These are phyloP conservation scores for Graptemys geographica DNA, from an alignment of 2,797 vertebrate species.

Conservation along the genomic window DNA sequence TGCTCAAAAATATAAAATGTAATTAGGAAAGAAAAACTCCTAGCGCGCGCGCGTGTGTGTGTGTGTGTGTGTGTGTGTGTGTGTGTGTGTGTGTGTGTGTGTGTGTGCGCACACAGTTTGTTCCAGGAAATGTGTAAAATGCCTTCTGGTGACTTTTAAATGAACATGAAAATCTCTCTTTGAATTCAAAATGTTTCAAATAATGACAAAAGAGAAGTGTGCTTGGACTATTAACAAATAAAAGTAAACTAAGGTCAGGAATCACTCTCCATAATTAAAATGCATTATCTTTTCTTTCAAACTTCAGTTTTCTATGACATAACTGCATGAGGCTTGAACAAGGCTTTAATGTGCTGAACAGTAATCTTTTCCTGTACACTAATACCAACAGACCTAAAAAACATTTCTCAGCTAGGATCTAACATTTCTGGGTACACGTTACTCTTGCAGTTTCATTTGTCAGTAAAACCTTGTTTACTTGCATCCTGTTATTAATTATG, in stretches of 20 bases:
- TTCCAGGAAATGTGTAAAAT: constrained; percentile 84
- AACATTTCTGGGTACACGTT: constrained; percentile 43
- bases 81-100: too few relatives aligned
- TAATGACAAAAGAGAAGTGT: neutral
- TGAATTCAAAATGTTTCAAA: constrained; percentile 58
- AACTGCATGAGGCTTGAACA: neutral
- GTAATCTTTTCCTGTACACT: neutral
- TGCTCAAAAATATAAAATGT: constrained; percentile 45
- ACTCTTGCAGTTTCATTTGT: constrained; percentile 71
- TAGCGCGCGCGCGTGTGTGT: neutral
- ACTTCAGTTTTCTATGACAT: neutral
- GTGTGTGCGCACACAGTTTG: constrained; percentile 42
- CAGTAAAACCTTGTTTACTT: constrained; percentile 74
- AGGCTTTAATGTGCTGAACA: neutral
- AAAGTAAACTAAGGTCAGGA: constrained; percentile 49
- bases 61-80: too few relatives aligned
- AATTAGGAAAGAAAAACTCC: neutral
- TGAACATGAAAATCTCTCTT: constrained; percentile 62
- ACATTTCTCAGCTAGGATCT: constrained; percentile 44
- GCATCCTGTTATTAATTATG: constrained; percentile 82
- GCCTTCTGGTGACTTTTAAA: constrained; percentile 79
- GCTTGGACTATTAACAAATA: neutral
- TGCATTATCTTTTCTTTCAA: neutral
- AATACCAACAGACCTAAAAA: constrained; percentile 8
- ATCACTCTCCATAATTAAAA: constrained; percentile 45